These are phyloP conservation scores for Armadillidium nasatum DNA, from an alignment of 1,140 invertebrate genomes.

Conservation along the genomic window DNA sequence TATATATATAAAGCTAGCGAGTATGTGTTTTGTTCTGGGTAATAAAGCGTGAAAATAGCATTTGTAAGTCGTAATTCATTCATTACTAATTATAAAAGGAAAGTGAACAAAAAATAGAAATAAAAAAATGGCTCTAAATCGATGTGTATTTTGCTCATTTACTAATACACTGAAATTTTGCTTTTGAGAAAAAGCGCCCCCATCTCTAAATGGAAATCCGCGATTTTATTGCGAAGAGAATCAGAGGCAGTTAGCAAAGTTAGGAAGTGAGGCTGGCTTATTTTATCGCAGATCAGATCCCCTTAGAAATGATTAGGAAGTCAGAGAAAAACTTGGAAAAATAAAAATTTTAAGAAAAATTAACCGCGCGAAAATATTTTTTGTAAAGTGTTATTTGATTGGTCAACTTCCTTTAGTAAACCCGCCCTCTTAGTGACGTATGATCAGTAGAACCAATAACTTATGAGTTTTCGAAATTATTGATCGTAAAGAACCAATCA, in stretches of 20 bases:
- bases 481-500: not conserved
- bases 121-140: no score
- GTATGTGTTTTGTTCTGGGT: no score
- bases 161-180: not conserved
- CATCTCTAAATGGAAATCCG: not conserved
- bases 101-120: no score
- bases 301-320: not conserved
- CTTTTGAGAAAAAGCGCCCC: not conserved
- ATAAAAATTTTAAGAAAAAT: not conserved
- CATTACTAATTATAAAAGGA: no score
- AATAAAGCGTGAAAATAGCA: no score
- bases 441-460: not conserved
- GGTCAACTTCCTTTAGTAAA: conserved; percentile 4
- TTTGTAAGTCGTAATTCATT: no score
- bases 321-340: not conserved
- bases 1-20: no score
- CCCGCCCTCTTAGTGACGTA: not conserved
- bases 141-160: no score
- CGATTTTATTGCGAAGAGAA: not conserved
- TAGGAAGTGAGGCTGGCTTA: no score
- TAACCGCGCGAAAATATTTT: conserved; percentile 4
- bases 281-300: no score
- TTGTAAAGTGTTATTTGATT: not conserved
- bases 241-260: not conserved
- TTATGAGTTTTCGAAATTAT: not conserved